Conservation (phyloP, 2,888 invertebrate species). For the Cryptus viduatorius region DNA sequence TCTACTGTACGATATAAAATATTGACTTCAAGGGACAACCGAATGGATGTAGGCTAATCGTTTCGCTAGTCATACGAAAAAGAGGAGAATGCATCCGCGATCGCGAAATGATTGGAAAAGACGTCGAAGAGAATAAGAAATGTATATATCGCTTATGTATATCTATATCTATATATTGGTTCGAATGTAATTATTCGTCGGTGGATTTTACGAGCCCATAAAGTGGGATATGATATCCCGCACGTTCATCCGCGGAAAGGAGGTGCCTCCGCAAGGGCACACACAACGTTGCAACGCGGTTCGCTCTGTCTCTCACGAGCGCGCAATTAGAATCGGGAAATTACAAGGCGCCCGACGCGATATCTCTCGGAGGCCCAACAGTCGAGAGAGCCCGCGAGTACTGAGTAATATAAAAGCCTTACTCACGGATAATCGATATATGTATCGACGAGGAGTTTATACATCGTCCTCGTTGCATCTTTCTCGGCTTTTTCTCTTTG, state of each 20-base stretch:
- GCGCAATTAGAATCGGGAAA: conserved; percentile 68
- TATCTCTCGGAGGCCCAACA: conserved; percentile 39
- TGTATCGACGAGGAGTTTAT: conserved; percentile 24
- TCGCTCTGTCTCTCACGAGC: conserved; percentile 47
- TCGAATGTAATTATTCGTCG: conserved; percentile 59
- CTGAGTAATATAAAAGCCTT: conserved; percentile 34
- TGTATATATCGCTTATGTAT: background rate
- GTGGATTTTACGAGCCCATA: conserved; percentile 65
- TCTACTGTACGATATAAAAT: background rate
- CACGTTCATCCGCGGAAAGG: conserved; percentile 47
- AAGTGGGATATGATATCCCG: conserved; percentile 58
- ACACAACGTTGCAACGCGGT: conserved; percentile 8
- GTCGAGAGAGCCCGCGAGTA: conserved; percentile 9
- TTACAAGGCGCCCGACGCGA: conserved; percentile 58
- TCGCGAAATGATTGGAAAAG: conserved; percentile 26
- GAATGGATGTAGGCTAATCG: background rate
- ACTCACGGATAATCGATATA: conserved; percentile 41
- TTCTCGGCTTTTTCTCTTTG: conserved; percentile 1
- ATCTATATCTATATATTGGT: background rate
- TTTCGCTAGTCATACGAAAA: background rate
- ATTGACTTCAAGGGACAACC: background rate
- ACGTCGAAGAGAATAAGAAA: conserved; percentile 6
- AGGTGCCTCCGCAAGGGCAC: conserved; percentile 34
- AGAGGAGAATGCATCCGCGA: conserved; percentile 15
- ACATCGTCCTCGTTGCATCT: conserved; percentile 29